phyloP scores from a whole-genome alignment of 1,140 invertebrate genomes.

The Drosophila murphyi region DNA sequence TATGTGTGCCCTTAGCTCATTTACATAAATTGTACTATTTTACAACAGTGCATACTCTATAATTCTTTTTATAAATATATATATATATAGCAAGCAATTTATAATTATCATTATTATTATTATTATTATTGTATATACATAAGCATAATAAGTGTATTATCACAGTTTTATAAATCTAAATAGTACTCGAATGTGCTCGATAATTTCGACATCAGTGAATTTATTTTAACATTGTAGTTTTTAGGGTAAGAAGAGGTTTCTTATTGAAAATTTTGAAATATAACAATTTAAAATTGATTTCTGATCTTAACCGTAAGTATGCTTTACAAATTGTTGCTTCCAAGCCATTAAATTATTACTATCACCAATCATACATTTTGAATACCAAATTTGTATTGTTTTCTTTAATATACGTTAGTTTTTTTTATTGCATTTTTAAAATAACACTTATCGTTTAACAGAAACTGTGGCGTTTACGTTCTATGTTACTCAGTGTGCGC shows the following conservation, averaged over 20 bases:
- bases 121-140: conserved; percentile 28
- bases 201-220: background rate
- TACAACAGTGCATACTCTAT: conserved; percentile 13
- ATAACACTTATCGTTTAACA: background rate
- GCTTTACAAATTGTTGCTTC: no score
- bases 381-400: background rate
- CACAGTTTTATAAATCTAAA: conserved; percentile 43
- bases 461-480: background rate
- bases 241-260: no score
- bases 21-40: conserved; percentile 39
- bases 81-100: conserved; percentile 27
- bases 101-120: background rate
- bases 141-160: conserved; percentile 26
- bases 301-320: no score
- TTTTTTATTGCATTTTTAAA: no score
- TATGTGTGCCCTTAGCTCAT: conserved; percentile 42
- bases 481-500: background rate
- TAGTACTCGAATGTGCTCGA: conserved; percentile 13
- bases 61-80: background rate
- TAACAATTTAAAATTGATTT: no score
- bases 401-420: no score
- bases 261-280: no score
- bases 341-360: no score
- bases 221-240: no score
- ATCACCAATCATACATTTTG: no score